phyloP scores from a whole-genome alignment of 2,113 vertebrate species.

The Centropus bengalensis region DNA sequence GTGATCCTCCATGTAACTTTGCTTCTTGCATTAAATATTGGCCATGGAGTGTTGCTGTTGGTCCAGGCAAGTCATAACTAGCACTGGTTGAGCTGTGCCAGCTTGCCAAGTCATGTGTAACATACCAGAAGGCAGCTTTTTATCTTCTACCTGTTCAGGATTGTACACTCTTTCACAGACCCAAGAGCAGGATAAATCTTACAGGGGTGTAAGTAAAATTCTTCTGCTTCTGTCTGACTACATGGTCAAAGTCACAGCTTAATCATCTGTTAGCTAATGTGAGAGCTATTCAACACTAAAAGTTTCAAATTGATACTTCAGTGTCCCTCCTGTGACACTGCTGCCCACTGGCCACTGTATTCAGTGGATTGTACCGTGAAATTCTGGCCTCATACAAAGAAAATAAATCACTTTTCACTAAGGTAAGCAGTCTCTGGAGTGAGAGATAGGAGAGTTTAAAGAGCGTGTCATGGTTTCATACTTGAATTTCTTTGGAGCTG shows the following conservation, averaged over 20 bases:
- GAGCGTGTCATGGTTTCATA: not conserved
- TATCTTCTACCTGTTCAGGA: not conserved
- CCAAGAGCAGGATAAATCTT: not conserved
- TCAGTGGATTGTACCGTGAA: not conserved
- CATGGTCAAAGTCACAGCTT: not conserved
- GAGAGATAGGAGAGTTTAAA: not conserved
- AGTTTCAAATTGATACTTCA: not conserved
- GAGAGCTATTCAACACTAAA: not conserved
- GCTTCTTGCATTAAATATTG: not conserved
- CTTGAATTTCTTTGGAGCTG: not conserved
- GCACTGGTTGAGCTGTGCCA: not conserved
- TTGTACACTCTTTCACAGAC: not conserved
- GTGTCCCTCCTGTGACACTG: not conserved
- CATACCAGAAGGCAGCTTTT: not conserved
- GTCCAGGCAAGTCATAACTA: not conserved
- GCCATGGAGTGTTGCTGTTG: not conserved
- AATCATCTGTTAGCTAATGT: not conserved
- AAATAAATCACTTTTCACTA: not conserved
- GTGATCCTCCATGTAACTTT: not conserved
- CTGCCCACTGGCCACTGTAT: not conserved
- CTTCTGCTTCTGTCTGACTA: not conserved
- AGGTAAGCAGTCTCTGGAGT: not conserved
- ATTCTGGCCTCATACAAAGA: not conserved
- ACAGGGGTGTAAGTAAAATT: not conserved
- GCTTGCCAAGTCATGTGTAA: not conserved